These are phyloP conservation scores for Scaeva pyrastri DNA, from an alignment of 2,888 invertebrate genomes.

Conservation along the genomic window DNA sequence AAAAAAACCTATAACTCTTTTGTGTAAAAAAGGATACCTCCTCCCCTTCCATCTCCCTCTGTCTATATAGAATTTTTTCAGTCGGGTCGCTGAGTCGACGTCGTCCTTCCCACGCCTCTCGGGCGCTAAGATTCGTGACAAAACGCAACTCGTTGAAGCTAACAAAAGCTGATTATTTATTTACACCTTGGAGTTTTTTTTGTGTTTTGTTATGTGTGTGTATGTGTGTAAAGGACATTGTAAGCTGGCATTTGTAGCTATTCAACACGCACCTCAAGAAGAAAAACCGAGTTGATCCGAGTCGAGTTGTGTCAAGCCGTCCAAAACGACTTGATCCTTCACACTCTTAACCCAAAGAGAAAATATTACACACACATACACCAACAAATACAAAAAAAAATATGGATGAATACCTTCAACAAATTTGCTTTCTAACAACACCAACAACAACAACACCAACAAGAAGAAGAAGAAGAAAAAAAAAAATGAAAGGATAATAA, in stretches of 20 bases:
- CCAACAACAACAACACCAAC: neutral
- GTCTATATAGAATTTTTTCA: no score
- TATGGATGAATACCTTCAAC: slow-evolving; percentile 8
- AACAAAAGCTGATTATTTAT: slow-evolving; percentile 75
- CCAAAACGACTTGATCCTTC: slow-evolving; percentile 55
- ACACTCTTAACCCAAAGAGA: slow-evolving; percentile 21
- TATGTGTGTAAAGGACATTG: slow-evolving; percentile 56
- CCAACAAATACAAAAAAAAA: no score
- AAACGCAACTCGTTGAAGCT: slow-evolving; percentile 73
- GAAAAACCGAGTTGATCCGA: no score
- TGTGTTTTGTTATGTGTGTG: no score
- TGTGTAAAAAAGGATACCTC: slow-evolving; percentile 51
- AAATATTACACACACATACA: neutral
- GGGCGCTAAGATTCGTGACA: slow-evolving; percentile 53
- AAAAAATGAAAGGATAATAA: slow-evolving; percentile 55
- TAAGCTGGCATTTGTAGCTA: slow-evolving; percentile 71
- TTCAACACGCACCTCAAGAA: slow-evolving; percentile 66
- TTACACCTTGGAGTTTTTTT: slow-evolving; percentile 63
- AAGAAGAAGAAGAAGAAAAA: neutral
- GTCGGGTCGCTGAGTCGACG: no score
- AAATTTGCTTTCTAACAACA: slow-evolving; percentile 19
- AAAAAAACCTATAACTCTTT: slow-evolving; percentile 25
- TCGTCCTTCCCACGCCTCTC: neutral
- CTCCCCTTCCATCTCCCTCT: no score
- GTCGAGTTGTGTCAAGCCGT: no score